phyloP scores from a whole-genome alignment of 2,113 vertebrate species.

The Eidolon helvum region DNA sequence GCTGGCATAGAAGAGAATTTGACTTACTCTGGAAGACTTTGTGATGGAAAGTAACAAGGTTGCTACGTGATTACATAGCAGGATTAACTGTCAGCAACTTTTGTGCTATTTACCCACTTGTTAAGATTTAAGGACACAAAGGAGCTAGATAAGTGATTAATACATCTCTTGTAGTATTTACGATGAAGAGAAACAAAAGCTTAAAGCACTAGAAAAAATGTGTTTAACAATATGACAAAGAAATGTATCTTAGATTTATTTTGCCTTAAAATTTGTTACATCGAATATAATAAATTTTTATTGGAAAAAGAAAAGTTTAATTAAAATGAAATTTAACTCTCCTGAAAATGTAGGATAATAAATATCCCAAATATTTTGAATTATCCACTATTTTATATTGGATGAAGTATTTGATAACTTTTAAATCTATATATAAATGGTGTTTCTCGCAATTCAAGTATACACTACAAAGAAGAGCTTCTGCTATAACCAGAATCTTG shows the following conservation, averaged over 20 bases:
- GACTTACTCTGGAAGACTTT: conserved; percentile 61
- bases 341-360: neutral
- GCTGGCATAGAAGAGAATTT: conserved; percentile 37
- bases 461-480: neutral
- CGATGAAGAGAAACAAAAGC: neutral
- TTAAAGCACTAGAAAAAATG: neutral
- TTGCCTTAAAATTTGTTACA: neutral
- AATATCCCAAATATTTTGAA: neutral
- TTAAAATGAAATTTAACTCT: neutral
- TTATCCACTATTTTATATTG: neutral
- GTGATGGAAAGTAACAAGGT: conserved; percentile 49
- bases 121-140: neutral
- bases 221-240: neutral
- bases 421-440: neutral
- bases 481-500: neutral
- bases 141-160: neutral
- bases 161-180: neutral
- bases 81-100: neutral
- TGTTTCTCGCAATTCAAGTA: neutral
- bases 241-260: neutral
- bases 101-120: neutral
- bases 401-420: neutral
- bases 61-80: neutral
- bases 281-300: neutral
- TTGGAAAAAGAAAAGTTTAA: neutral